These are phyloP conservation scores for Eulemur coronatus DNA, from an alignment of 2,797 vertebrate genomes.

Conservation along the genomic window DNA sequence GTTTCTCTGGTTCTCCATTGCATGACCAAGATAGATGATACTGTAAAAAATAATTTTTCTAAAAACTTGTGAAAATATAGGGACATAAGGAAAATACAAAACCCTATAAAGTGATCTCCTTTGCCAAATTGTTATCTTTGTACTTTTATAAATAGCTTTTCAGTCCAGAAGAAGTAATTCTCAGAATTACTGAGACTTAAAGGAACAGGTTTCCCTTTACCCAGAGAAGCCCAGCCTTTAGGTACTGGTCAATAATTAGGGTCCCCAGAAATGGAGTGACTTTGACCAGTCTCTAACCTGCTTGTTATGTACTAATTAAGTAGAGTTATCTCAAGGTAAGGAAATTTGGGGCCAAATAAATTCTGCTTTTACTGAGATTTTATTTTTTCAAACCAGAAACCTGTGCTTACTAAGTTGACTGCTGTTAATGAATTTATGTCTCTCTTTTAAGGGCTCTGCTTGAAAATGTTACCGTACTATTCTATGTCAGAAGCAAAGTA, in stretches of 20 bases:
- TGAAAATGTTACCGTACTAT: neutral
- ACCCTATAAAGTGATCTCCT: neutral
- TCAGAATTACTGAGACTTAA: neutral
- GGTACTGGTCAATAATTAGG: neutral
- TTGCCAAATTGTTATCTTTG: neutral
- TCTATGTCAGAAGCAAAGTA: neutral
- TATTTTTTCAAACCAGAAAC: neutral
- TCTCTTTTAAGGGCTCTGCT: neutral
- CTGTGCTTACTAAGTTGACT: neutral
- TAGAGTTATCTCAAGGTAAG: neutral
- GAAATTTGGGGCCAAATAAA: slow-evolving; percentile 24
- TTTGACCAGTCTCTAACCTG: neutral
- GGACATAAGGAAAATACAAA: neutral
- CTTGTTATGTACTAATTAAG: neutral
- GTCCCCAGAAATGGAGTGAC: neutral
- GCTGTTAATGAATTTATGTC: neutral
- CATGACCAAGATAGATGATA: neutral
- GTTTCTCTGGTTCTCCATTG: neutral
- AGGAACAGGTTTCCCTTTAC: neutral
- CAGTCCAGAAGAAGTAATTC: neutral
- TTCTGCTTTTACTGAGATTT: neutral
- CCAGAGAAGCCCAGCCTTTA: neutral
- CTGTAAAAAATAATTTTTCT: neutral
- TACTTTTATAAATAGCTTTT: slow-evolving; percentile 14
- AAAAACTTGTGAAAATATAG: neutral